Base-by-base conservation (phyloP, 2,113 vertebrate genomes). In the Sylvilagus bachmani region DNA sequence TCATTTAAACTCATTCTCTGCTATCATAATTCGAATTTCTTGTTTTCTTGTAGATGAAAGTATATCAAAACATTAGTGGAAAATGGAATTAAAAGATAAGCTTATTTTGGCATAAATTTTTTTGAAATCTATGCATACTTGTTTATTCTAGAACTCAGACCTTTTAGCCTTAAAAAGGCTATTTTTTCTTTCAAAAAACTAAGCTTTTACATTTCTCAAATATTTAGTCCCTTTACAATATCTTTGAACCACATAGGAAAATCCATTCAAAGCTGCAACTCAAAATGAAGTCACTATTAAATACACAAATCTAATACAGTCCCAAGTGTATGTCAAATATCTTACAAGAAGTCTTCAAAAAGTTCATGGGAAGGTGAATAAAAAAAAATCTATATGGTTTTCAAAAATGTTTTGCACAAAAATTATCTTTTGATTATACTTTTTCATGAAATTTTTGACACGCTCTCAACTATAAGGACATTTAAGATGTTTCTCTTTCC, bases 401-500 rank as follows among this genome's bases (percentile, higher is more conserved):
- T 58, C 55, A 58, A 58, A 21, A 58, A 58, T 58, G 19, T 14
- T 58, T 58, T 16, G 19, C 19, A 58, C 55, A 14, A 58, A 58
- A 58, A 58, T 16, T 58, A 58, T 58, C 55, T 58, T 16, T 58
- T 21, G 17, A 58, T 58, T 58, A 5, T 58, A 58, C 44, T 58
- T 58, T 58, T 17, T 58, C 55, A 58, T 58, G 55, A 17, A 5
- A 58, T 58, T 58, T 58, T 58, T 58, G 55, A 58, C 14, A 19
- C 19, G 55, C 6, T 58, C 55, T 58, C 4, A 58, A 58, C 14
- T 16, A 19, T 58, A 58, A 58, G 55, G 73, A 96, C 95, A 61
- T 74, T 91, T 19, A 95, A 77, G 77, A 31, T 91, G 95, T 90
- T 95, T 17, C 89, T 92, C 69, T 96, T 94, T 98, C 94, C 95